Evolutionary conservation across 2,888 invertebrate species (phyloP), one percentile per base, ranked within the genome.

Genomic region (Halocaridina rubra): DNA sequence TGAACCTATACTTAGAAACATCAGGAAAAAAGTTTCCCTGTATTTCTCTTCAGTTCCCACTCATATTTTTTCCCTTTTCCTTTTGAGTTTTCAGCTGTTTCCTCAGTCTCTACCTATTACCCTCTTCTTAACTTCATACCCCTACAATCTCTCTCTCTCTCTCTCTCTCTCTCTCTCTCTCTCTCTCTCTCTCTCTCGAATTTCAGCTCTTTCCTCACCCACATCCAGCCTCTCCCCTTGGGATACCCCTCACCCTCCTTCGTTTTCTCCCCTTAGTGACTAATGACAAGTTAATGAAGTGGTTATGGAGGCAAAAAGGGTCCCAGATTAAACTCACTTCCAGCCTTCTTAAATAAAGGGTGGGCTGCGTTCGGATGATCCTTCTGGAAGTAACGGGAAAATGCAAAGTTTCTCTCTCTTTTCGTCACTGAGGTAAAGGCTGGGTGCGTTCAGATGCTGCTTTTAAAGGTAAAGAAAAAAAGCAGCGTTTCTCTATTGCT

Each of bases 231-330:
- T 7, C 30, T n/a, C 24, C 57, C n/a, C n/a, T n/a, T n/a, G n/a
- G n/a, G n/a, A n/a, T n/a, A n/a, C n/a, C n/a, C 2, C 30, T 29
- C 30, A 29, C 27, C 29, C 59, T 53, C 33, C 3, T 0, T 5
- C 57, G 27, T 24, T 13, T n/a, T 10, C 8, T 27, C 57, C 19
- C 59, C 57, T 16, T 16, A 19, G 24, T 27, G 8, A 22, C 72
- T 72, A 72, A 72, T 72, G 72, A 27, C 72, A 13, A 16, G 19
- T 5, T 71, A 71, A 71, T 71, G 71, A 71, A 71, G 71, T 30
- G 71, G 33, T 7, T n/a, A 71, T 29, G 32, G 32, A n/a, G n/a
- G n/a, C n/a, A n/a, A n/a, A n/a, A n/a, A n/a, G n/a, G n/a, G n/a
- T n/a, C n/a, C n/a, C n/a, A n/a, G n/a, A n/a, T n/a, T n/a, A n/a